These are phyloP conservation scores for Trachelipus rathkii DNA, from an alignment of 1,140 invertebrate genomes.

Conservation along the genomic window DNA sequence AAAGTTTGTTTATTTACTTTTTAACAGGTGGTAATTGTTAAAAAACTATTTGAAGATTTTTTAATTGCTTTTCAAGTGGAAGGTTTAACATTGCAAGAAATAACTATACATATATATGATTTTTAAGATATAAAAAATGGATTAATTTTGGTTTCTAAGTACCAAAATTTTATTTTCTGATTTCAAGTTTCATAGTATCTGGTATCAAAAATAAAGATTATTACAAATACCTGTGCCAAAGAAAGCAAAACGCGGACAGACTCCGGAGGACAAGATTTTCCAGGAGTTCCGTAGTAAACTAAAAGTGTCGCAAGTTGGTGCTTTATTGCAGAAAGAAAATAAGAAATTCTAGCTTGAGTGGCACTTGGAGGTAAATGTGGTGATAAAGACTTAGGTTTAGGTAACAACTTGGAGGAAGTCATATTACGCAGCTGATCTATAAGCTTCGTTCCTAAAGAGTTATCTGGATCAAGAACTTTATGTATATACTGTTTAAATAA, in stretches of 20 bases:
- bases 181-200: no score
- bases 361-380: not conserved
- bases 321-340: slow-evolving; percentile 7
- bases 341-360: not conserved
- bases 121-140: no score
- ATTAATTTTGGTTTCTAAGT: no score
- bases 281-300: slow-evolving; percentile 23
- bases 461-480: not conserved
- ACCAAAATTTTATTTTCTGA: no score
- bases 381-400: not conserved
- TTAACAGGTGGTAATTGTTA: no score
- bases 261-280: not conserved
- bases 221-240: slow-evolving; percentile 21
- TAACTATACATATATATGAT: no score
- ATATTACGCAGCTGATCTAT: not conserved
- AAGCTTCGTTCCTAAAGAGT: not conserved
- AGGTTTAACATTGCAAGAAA: no score
- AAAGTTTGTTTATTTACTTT: no score
- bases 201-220: no score
- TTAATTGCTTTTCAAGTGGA: no score
- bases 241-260: not conserved
- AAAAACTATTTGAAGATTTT: no score
- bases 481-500: not conserved
- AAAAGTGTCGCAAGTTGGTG: slow-evolving; percentile 27
- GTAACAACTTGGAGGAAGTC: not conserved